phyloP scores from a whole-genome alignment of 2,888 invertebrate genomes.

The Ophioninae sp. region DNA sequence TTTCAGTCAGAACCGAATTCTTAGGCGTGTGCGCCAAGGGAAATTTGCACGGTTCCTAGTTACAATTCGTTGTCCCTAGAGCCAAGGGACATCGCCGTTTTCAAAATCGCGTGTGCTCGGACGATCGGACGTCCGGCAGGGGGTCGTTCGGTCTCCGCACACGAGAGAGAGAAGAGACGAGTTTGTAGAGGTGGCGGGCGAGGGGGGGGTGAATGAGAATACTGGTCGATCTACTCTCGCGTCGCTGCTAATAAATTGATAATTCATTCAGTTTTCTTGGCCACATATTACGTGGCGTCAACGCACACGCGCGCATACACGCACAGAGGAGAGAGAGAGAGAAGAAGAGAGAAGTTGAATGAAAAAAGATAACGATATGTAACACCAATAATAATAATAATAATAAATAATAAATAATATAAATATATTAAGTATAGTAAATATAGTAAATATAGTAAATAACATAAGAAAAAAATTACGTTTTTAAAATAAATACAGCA shows the following conservation, averaged over 20 bases:
- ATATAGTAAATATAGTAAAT: too few relatives aligned
- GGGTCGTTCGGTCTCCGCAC: slow-evolving; percentile 42
- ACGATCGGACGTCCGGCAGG: slow-evolving; percentile 58
- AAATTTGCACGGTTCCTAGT: too few relatives aligned
- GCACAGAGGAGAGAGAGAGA: slow-evolving; percentile 29
- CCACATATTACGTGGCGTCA: slow-evolving; percentile 76
- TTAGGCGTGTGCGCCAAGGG: too few relatives aligned
- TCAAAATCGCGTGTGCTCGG: slow-evolving; percentile 57
- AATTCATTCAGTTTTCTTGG: slow-evolving; percentile 73
- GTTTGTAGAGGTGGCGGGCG: slow-evolving; percentile 7
- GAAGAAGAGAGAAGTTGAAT: slow-evolving; percentile 29
- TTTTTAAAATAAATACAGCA: too few relatives aligned
- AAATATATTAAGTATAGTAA: too few relatives aligned
- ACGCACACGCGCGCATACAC: slow-evolving; percentile 64
- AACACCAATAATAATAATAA: too few relatives aligned
- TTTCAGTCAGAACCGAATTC: too few relatives aligned
- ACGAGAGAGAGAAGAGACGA: slow-evolving; percentile 28
- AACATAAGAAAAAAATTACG: too few relatives aligned
- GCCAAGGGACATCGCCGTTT: slow-evolving; percentile 50
- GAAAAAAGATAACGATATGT: neutral
- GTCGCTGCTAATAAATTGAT: slow-evolving; percentile 73
- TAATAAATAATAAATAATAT: too few relatives aligned
- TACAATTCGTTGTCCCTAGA: slow-evolving; percentile 17
- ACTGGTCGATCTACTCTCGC: slow-evolving; percentile 44
- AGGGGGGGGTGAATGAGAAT: slow-evolving; percentile 33